Conservation (phyloP, 2,113 vertebrate species). For the Barnardius zonarius region DNA sequence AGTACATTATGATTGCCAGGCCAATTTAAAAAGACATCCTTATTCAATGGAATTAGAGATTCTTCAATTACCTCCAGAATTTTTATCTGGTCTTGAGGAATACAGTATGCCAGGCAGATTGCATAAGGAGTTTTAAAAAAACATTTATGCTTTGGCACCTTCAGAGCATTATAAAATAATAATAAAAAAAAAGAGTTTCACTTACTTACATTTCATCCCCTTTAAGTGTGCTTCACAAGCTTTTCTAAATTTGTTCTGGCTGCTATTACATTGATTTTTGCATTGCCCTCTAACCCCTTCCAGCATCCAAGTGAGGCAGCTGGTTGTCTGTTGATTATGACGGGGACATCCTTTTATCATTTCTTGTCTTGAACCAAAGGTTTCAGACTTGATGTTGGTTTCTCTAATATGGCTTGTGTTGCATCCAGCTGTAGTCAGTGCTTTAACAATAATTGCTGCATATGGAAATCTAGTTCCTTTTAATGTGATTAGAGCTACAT, state of each 20-base stretch:
- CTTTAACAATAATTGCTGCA: not conserved
- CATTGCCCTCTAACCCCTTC: not conserved
- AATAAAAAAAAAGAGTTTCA: not conserved
- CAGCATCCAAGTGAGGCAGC: not conserved
- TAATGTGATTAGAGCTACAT: not conserved
- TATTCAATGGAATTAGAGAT: not conserved
- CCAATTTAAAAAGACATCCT: slow-evolving; percentile 25
- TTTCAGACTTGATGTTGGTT: slow-evolving; percentile 6
- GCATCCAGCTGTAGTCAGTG: not conserved
- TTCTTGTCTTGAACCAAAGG: not conserved
- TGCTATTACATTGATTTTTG: not conserved
- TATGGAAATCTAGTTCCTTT: not conserved
- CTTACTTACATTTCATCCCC: not conserved
- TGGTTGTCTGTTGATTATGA: not conserved
- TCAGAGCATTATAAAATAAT: not conserved
- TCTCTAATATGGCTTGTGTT: not conserved
- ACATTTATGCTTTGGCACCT: not conserved
- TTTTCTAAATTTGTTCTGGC: not conserved
- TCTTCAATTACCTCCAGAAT: slow-evolving; percentile 16
- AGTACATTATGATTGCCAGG: not conserved
- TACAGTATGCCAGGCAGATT: not conserved
- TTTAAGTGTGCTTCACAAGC: not conserved
- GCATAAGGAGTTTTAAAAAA: not conserved
- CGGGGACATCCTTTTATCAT: not conserved
- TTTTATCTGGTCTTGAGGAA: slow-evolving; percentile 37